Conservation (phyloP, 2,797 vertebrate genomes). For the Limosa lapponica region DNA sequence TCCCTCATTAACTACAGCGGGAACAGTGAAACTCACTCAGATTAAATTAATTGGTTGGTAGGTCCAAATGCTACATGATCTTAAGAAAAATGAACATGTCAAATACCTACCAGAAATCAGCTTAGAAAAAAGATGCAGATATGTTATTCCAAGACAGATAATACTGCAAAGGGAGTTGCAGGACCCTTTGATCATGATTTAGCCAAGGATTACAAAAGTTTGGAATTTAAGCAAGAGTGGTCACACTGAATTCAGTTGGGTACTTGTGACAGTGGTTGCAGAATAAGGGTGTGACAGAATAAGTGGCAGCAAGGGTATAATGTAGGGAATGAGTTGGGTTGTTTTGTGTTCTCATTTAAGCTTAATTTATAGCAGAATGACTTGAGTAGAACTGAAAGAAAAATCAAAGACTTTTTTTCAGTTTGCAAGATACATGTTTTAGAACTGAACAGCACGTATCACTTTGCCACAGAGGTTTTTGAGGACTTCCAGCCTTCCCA, state of each 20-base stretch:
- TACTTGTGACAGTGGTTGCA: neutral
- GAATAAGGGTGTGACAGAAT: neutral
- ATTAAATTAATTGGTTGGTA: neutral
- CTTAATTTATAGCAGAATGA: neutral
- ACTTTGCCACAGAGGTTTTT: neutral
- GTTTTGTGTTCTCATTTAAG: neutral
- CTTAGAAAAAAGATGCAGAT: neutral
- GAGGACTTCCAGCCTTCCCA: neutral
- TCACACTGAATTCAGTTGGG: neutral
- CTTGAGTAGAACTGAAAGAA: neutral
- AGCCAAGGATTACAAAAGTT: neutral
- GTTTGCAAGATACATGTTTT: neutral
- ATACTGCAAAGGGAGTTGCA: neutral
- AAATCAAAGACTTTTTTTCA: neutral
- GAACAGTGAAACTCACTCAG: neutral
- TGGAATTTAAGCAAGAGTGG: neutral
- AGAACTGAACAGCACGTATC: neutral
- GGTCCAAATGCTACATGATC: neutral
- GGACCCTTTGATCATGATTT: neutral
- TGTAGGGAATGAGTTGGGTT: neutral
- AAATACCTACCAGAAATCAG: neutral
- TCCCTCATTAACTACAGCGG: neutral
- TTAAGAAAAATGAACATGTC: slow-evolving; percentile 7
- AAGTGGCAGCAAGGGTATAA: neutral
- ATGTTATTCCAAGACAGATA: neutral